Base-by-base conservation (phyloP, 2,113 vertebrate species). In the rabbit (Oryctolagus cuniculus) region DNA sequence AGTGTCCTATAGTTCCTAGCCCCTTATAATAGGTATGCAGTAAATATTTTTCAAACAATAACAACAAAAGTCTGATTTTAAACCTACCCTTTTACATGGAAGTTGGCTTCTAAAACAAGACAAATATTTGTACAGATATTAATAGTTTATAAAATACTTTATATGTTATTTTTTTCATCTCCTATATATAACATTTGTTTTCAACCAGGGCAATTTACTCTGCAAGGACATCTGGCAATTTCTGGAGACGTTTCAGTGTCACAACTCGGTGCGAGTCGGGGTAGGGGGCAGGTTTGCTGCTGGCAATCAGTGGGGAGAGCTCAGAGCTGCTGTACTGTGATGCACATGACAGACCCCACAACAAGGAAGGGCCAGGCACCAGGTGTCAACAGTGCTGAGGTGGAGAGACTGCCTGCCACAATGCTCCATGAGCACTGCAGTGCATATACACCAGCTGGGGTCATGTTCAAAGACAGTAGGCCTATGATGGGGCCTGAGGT, bases 21-120 rank as follows among this genome's bases (percentile, higher is more conserved):
- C 51, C 74, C 51, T 86, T 55, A 27, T 51, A 29, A 66, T 44
- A 81, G 53, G 80, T 87, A 84, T 67, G 94, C 53, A 96, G 29
- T 90, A 95, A 92, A 79, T 85, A 83, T 44, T 44, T 44, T 79
- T 79, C 82, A 87, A 87, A 25, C 73, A 55, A 89, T 44, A 44
- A 44, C 44, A 44, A 44, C 61, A 31, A 66, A 93, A 91, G 78
- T 29, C 61, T 73, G 38, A 61, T 31, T 67, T 36, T 27, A 93
- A 91, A 29, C 8, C 29, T 63, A 79, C 44, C 70, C 79, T 87
- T 69, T 75, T n/a, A 87, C n/a, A 84, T 5, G 8, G 29, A 31
- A 64, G 92, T 92, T 72, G 27, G 67, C 74, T 96, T 85, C 70
- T 87, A 27, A 44, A 69, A 49, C 16, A 73, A 67, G 80, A 75